Percentiles rank a stretch among this genome's conserved stretches.
These are phyloP conservation scores for Plestiodon gilberti DNA, from an alignment of 2,113 vertebrate genomes.

Conservation along the genomic window DNA sequence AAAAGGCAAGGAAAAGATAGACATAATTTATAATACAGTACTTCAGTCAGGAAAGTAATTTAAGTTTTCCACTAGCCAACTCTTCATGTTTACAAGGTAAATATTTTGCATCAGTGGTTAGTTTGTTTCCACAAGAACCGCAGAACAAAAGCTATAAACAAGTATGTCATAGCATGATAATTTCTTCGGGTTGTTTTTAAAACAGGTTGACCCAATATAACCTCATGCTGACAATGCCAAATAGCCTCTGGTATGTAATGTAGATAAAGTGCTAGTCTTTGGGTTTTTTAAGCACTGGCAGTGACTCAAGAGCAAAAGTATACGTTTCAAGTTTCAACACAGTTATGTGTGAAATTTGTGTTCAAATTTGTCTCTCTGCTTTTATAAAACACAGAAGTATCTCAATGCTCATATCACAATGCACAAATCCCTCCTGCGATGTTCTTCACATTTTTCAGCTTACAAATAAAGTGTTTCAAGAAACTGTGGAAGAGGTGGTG, in stretches of 20 bases:
- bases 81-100: conserved; percentile 15
- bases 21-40: neutral
- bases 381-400: conserved; percentile 31
- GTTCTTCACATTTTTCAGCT: conserved; percentile 8
- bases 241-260: conserved; percentile 64
- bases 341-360: conserved; percentile 43
- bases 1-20: conserved; percentile 19
- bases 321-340: conserved; percentile 57
- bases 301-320: conserved; percentile 57
- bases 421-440: conserved; percentile 22
- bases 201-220: conserved; percentile 71
- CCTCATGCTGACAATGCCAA: conserved; percentile 68
- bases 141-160: conserved; percentile 16
- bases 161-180: conserved; percentile 57
- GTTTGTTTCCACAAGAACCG: conserved; percentile 50
- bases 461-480: conserved; percentile 13
- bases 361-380: conserved; percentile 34
- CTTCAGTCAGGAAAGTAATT: neutral
- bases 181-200: conserved; percentile 46
- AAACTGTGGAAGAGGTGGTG: neutral
- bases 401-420: conserved; percentile 4
- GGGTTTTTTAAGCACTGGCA: conserved; percentile 46
- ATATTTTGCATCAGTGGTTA: conserved; percentile 45
- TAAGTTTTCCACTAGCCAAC: conserved; percentile 18
- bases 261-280: conserved; percentile 63